phyloP scores from a whole-genome alignment of 2,797 vertebrate genomes.

The Limosa lapponica region DNA sequence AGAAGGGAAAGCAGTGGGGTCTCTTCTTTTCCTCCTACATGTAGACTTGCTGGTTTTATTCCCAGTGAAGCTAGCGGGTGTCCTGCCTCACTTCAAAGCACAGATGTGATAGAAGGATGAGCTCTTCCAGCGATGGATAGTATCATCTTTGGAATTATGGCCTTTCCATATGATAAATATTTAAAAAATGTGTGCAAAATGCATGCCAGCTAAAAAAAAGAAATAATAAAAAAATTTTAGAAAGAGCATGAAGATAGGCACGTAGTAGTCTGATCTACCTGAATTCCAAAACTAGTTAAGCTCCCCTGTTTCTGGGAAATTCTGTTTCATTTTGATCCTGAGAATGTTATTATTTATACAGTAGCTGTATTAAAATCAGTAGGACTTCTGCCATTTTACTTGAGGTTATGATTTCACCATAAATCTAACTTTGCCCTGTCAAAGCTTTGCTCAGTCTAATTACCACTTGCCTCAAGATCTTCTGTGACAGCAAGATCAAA shows the following conservation, averaged over 20 bases:
- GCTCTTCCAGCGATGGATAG: not conserved
- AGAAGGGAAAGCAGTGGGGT: not conserved
- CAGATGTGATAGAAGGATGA: not conserved
- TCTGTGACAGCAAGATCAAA: conserved; percentile 22
- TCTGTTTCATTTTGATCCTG: not conserved
- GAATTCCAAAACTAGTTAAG: not conserved
- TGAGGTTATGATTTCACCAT: not conserved
- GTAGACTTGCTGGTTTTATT: not conserved
- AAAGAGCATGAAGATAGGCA: not conserved
- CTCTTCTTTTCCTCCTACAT: not conserved
- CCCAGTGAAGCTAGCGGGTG: not conserved
- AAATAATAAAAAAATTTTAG: not conserved
- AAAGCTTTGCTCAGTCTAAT: conserved; percentile 24
- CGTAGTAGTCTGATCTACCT: not conserved
- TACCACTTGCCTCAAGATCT: conserved; percentile 7
- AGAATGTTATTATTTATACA: not conserved
- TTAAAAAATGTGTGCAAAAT: not conserved
- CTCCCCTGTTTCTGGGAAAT: not conserved
- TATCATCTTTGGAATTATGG: not conserved
- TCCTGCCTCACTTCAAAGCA: not conserved
- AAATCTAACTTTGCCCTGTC: not conserved
- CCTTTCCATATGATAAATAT: not conserved
- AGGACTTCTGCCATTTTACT: not conserved
- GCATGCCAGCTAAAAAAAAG: not conserved
- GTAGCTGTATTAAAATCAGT: not conserved